Conservation (phyloP, 2,888 invertebrate species). For the Caenorhabditis sulstoni region DNA sequence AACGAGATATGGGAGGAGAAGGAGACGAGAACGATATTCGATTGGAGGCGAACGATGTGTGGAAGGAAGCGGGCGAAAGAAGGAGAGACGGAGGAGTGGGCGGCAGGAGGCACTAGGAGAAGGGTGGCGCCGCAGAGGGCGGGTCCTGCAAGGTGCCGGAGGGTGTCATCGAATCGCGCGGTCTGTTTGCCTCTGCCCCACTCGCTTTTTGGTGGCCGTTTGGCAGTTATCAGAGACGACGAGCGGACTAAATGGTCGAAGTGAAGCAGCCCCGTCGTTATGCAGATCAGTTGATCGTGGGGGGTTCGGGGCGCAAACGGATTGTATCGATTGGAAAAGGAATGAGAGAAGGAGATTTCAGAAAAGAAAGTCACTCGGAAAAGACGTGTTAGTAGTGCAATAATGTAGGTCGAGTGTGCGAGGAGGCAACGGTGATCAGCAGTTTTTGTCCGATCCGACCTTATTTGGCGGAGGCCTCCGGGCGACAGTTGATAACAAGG, state of each 20-base stretch:
- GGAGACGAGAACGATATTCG: conserved; percentile 19
- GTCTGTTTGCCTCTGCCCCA: background rate
- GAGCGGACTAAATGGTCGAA: conserved; percentile 1
- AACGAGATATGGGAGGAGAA: conserved; percentile 40
- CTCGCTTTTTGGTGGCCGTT: background rate
- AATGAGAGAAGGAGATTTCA: background rate
- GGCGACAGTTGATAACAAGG: conserved; percentile 13
- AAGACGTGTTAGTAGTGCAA: conserved; percentile 11
- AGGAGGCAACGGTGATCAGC: conserved; percentile 15
- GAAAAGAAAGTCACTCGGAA: background rate
- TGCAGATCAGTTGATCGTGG: conserved; percentile 31
- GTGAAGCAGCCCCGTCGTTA: conserved; percentile 18
- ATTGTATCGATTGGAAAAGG: conserved; percentile 7
- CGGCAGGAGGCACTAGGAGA: background rate
- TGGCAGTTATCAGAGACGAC: conserved; percentile 8
- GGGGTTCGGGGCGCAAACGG: conserved; percentile 2
- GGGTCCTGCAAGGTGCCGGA: conserved; percentile 14
- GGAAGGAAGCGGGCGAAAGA: conserved; percentile 13
- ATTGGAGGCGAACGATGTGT: conserved; percentile 29
- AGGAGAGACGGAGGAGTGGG: conserved; percentile 14
- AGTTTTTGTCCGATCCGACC: conserved; percentile 31
- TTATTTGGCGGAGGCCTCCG: conserved; percentile 7
- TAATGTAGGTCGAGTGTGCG: conserved; percentile 40
- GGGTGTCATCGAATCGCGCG: background rate
- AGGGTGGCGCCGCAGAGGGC: conserved; percentile 19